These are phyloP conservation scores for Nematostella vectensis DNA, from an alignment of 92 coral and sea anemone species.

Conservation along the genomic window DNA sequence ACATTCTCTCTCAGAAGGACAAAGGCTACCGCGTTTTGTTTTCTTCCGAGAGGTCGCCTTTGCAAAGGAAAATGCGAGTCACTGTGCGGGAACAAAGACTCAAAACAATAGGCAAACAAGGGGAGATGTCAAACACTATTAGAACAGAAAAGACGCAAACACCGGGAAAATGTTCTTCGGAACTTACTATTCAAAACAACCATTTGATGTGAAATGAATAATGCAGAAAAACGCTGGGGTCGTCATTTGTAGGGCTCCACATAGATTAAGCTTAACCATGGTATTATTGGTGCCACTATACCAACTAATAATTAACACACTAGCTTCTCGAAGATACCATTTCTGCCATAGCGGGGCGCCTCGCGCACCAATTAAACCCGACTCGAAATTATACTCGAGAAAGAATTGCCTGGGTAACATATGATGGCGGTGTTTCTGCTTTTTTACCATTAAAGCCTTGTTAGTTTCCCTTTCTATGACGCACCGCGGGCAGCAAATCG, in stretches of 20 bases:
- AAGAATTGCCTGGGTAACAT: conserved; percentile 29
- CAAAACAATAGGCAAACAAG: background rate
- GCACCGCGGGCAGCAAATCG: conserved; percentile 17
- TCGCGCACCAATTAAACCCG: conserved; percentile 27
- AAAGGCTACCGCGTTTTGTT: too few relatives aligned
- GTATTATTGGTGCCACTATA: background rate
- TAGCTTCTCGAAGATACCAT: conserved; percentile 9
- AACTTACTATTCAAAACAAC: too few relatives aligned
- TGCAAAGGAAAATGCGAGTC: too few relatives aligned
- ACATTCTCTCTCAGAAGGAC: too few relatives aligned
- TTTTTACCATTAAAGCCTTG: conserved; percentile 21
- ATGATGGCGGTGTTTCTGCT: conserved; percentile 11
- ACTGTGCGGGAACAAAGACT: background rate
- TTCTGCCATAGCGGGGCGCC: conserved; percentile 16
- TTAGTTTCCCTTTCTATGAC: conserved; percentile 18
- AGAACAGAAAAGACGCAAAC: background rate
- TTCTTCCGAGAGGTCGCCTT: too few relatives aligned
- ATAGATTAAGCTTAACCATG: background rate
- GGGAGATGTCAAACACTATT: background rate
- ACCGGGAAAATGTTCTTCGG: too few relatives aligned
- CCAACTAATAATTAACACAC: conserved; percentile 14
- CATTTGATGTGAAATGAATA: conserved; percentile 1
- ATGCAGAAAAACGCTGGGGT: background rate
- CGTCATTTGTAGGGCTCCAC: background rate
- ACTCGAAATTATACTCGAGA: conserved; percentile 33